Evolutionary conservation across 2,113 vertebrate species (phyloP).

Genomic region (Serilophus lunatus): DNA sequence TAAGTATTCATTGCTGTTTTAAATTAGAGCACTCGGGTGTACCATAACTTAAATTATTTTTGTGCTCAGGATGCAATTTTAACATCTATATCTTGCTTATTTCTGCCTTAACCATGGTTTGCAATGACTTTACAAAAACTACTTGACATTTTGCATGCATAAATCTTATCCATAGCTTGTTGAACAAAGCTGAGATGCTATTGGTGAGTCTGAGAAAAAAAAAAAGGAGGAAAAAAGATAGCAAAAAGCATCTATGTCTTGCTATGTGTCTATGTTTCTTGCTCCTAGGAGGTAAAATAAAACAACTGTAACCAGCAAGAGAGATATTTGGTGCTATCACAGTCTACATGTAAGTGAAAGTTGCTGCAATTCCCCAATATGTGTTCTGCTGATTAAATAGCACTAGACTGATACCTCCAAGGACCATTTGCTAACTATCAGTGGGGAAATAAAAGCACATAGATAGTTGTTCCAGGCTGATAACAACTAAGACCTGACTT

Average conservation of each 20-base stretch:
- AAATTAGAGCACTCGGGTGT: neutral
- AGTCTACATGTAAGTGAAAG: neutral
- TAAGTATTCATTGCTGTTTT: neutral
- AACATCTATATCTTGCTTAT: neutral
- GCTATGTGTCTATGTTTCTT: neutral
- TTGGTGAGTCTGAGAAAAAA: neutral
- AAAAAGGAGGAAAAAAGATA: rapidly evolving
- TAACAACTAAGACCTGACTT: neutral
- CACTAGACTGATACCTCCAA: neutral
- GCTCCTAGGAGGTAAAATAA: neutral
- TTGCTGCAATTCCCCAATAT: neutral
- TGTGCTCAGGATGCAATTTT: neutral
- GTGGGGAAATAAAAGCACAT: neutral
- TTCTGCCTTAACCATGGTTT: neutral
- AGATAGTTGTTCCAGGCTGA: neutral
- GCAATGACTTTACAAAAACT: neutral
- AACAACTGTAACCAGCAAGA: neutral
- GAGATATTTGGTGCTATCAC: neutral
- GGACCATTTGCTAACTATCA: neutral
- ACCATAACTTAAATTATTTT: neutral
- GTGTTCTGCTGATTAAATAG: neutral
- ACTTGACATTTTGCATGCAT: neutral
- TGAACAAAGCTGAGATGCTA: neutral
- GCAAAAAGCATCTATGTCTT: neutral
- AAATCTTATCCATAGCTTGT: neutral